These are phyloP conservation scores for Schizopygopsis malacanthus DNA, from an alignment of 2,797 vertebrate species.

Conservation along the genomic window DNA sequence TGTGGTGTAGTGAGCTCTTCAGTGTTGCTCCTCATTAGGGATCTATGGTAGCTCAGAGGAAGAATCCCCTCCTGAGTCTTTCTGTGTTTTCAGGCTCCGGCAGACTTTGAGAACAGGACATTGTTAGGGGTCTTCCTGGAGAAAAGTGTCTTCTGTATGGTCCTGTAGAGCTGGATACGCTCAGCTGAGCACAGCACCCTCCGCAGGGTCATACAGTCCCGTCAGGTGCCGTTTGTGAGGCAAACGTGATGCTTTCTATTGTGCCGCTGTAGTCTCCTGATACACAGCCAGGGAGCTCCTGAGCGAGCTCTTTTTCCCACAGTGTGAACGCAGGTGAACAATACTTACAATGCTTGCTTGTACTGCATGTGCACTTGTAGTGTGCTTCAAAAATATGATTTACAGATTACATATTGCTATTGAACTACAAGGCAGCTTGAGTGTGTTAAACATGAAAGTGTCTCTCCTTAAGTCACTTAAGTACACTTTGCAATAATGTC, in stretches of 20 bases:
- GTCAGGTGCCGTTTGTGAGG: constrained; percentile 12
- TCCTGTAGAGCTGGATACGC: constrained; percentile 2
- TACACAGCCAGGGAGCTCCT: not conserved
- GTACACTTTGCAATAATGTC: not conserved
- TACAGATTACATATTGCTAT: not conserved
- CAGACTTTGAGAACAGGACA: not conserved
- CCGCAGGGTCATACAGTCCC: constrained; percentile 1
- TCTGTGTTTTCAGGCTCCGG: not conserved
- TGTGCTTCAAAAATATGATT: no score
- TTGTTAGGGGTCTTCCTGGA: constrained; percentile 7
- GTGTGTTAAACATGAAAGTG: not conserved
- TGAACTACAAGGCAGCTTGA: not conserved
- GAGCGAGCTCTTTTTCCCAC: not conserved
- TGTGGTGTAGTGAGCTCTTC: not conserved
- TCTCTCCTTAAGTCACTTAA: not conserved
- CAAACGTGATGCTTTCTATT: constrained; percentile 1
- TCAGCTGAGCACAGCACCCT: constrained; percentile 28
- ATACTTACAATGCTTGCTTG: not conserved
- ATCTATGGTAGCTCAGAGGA: not conserved
- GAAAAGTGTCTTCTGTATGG: not conserved
- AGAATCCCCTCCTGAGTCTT: constrained; percentile 5
- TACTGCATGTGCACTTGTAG: not conserved
- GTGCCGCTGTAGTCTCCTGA: not conserved
- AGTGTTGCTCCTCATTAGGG: not conserved
- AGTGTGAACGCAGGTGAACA: not conserved